Percentiles rank a stretch among this genome's conserved stretches.
phyloP scores from a whole-genome alignment of 2,888 invertebrate species.

The Drosophila ezoana region DNA sequence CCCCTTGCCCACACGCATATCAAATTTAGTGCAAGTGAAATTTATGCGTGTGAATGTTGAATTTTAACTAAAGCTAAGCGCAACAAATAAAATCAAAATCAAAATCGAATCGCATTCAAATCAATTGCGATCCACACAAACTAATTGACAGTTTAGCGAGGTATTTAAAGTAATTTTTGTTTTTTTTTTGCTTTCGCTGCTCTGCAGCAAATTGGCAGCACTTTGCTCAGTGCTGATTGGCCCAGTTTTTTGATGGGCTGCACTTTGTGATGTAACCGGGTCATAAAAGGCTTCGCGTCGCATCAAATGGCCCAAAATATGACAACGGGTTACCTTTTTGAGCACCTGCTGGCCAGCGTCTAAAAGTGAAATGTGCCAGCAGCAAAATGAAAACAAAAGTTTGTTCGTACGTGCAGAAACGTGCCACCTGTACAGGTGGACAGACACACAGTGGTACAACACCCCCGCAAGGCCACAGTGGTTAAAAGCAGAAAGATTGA shows the following conservation, averaged over 20 bases:
- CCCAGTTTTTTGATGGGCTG: constrained; percentile 43
- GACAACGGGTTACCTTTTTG: constrained; percentile 14
- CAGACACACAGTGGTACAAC: neutral
- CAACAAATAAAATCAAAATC: constrained; percentile 39
- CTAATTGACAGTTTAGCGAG: constrained; percentile 57
- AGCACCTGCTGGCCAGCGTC: constrained; percentile 18
- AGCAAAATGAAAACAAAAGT: constrained; percentile 63
- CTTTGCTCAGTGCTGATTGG: constrained; percentile 21
- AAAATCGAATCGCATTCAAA: constrained; percentile 34
- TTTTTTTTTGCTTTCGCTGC: constrained; percentile 48
- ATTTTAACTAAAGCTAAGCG: constrained; percentile 56
- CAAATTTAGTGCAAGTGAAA: constrained; percentile 75
- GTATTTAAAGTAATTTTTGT: constrained; percentile 33
- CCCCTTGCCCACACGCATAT: constrained; percentile 4
- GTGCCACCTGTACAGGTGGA: constrained; percentile 51
- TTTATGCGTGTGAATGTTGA: constrained; percentile 77
- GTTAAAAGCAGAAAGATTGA: neutral
- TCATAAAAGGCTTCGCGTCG: constrained; percentile 43
- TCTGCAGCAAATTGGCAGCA: constrained; percentile 33
- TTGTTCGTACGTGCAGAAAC: constrained; percentile 59
- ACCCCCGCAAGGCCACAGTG: constrained; percentile 10
- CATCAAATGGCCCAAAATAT: constrained; percentile 32
- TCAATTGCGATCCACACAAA: constrained; percentile 14
- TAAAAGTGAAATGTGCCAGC: constrained; percentile 70
- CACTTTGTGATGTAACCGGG: constrained; percentile 47